phyloP scores from a whole-genome alignment of 2,797 vertebrate genomes.

The Trachops cirrhosus region DNA sequence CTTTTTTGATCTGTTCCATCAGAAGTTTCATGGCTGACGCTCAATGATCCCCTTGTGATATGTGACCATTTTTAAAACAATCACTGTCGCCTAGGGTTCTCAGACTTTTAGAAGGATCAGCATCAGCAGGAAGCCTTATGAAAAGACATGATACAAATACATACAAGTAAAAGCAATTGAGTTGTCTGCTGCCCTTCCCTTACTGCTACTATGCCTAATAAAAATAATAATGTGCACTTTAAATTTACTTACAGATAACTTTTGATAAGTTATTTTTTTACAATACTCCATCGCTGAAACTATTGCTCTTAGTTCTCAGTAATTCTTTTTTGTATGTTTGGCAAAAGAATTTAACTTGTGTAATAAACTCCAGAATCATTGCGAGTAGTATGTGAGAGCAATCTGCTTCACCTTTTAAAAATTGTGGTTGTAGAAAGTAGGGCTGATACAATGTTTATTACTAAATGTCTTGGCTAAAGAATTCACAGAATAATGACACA shows the following conservation, averaged over 20 bases:
- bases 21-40: neutral
- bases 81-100: neutral
- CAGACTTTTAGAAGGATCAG: neutral
- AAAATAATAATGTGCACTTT: neutral
- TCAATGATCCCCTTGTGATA: neutral
- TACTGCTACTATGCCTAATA: neutral
- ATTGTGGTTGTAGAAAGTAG: neutral
- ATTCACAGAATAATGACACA: neutral
- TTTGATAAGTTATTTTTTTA: neutral
- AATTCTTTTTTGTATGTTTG: neutral
- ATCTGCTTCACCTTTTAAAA: neutral
- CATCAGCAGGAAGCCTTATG: neutral
- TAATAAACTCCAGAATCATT: neutral
- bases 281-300: neutral
- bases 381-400: neutral
- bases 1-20: neutral
- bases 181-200: neutral
- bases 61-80: neutral
- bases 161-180: neutral
- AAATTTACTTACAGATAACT: neutral
- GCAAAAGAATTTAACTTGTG: neutral
- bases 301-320: neutral
- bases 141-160: neutral
- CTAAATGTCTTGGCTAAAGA: neutral
- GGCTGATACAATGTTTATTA: neutral